phyloP scores from a whole-genome alignment of 2,113 vertebrate species.

The Thamnophis sirtalis region DNA sequence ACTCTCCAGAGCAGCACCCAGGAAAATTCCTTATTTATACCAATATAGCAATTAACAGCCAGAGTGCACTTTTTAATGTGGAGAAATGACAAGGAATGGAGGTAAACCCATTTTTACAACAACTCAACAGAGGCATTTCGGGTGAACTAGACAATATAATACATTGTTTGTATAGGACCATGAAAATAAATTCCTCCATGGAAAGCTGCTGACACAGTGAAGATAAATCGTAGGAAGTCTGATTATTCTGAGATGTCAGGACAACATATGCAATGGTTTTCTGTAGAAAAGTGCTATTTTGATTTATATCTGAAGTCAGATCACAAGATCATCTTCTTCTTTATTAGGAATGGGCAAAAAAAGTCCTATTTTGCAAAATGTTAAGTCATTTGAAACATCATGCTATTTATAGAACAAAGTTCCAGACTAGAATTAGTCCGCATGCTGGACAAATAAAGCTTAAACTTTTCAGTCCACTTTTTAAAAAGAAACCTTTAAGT shows the following conservation, averaged over 20 bases:
- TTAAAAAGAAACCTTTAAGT: background rate
- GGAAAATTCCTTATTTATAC: background rate
- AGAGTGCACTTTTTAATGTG: background rate
- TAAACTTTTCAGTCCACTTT: background rate
- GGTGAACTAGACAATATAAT: background rate
- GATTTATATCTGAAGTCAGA: constrained; percentile 54
- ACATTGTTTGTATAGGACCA: background rate
- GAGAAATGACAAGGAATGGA: background rate
- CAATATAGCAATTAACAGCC: background rate
- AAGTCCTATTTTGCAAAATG: background rate
- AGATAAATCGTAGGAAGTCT: constrained; percentile 30
- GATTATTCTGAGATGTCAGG: constrained; percentile 32
- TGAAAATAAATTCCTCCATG: background rate
- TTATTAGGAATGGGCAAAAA: constrained; percentile 36
- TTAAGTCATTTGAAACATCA: background rate
- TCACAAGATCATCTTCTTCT: constrained; percentile 46
- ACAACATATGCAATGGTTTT: constrained; percentile 40
- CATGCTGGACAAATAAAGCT: background rate
- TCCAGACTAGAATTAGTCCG: constrained; percentile 31
- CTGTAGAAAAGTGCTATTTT: constrained; percentile 30
- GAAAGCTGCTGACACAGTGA: constrained; percentile 12
- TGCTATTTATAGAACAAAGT: background rate
- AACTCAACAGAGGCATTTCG: background rate
- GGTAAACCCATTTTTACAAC: background rate
- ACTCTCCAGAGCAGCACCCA: too few species aligned